Evolutionary conservation across 2,888 invertebrate genomes (phyloP).

Genomic region (Stenolophus ochropezus): DNA sequence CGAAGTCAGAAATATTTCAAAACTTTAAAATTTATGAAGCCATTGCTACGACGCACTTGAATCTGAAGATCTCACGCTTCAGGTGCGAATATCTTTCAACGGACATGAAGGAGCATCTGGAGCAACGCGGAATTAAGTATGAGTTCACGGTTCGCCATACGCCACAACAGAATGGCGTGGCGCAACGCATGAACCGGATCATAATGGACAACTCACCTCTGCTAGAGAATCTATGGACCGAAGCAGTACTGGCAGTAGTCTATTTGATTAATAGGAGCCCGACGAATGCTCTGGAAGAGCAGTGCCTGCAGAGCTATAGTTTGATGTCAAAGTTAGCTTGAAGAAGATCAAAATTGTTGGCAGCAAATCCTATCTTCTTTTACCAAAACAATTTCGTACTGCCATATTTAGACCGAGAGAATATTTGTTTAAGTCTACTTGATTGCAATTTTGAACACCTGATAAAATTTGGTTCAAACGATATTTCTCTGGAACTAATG

Average conservation of each 20-base stretch:
- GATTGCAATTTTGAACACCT: no score
- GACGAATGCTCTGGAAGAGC: no score
- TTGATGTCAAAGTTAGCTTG: conserved; percentile 66
- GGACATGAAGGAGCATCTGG: conserved; percentile 42
- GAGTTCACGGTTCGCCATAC: conserved; percentile 58
- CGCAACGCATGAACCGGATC: conserved; percentile 65
- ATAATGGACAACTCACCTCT: conserved; percentile 62
- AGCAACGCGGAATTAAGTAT: background rate
- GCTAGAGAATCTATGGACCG: conserved; percentile 64
- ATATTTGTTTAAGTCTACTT: no score
- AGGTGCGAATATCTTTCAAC: conserved; percentile 63
- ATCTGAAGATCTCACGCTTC: conserved; percentile 63
- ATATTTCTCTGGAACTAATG: no score
- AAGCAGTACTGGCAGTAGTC: conserved; percentile 67
- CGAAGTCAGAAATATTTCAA: conserved; percentile 64
- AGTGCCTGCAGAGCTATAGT: conserved; percentile 69
- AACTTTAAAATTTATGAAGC: conserved; percentile 64
- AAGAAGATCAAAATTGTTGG: conserved; percentile 67
- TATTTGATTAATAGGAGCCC: conserved; percentile 68
- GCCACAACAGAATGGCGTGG: conserved; percentile 19
- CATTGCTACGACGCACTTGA: conserved; percentile 47
- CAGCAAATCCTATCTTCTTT: conserved; percentile 44
- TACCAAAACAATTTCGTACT: conserved; percentile 38
- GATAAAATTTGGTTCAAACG: no score
- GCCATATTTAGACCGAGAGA: conserved; percentile 57